Base-by-base conservation (phyloP, 1,140 invertebrate species). In the Andrena cerasifolii region DNA sequence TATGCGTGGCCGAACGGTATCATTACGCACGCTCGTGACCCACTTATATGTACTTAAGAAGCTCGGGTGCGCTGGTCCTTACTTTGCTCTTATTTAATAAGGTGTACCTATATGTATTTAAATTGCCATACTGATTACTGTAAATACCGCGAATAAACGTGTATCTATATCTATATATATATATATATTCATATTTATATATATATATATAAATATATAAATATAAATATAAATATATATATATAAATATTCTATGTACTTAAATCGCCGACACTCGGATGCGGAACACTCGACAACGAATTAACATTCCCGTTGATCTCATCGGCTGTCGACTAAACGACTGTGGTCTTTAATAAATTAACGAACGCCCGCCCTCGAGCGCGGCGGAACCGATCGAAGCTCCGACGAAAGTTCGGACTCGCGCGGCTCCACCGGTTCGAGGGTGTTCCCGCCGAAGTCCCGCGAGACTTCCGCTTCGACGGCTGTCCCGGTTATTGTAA, bases 151-250 rank as follows among this genome's bases (percentile, higher is more conserved):
- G 83, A 84, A 85, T 78, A 78, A 81, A 85, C 49, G 68, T 83
- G 72, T 80, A 81, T 84, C 71, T 85, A 81, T 65, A 81, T 73
- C 67, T 62, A 71, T 67, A 83, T 47, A 67, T 24, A 45, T 40
- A 45, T 47, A n/a, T 85, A 81, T 65, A 81, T 73, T 62, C 56
- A 71, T 67, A 83, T 47, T 62, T 24, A 45, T 40, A 45, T 88
- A 88, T 82, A 83, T 89, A 83, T 89, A 88, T 88, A 87, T 88
- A 88, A 87, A 89, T 86, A n/a, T n/a, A n/a, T n/a, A n/a, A n/a
- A n/a, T n/a, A n/a, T n/a, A n/a, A n/a, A n/a, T n/a, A n/a, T 36
- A 54, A 40, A 81, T 59, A 82, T 40, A 75, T 59, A 75, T 63
- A 72, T 81, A 80, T 68, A 76, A 76, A 76, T 80, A 66, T 78